phyloP scores from a whole-genome alignment of 2,888 invertebrate genomes.

The Cryptus armator region DNA sequence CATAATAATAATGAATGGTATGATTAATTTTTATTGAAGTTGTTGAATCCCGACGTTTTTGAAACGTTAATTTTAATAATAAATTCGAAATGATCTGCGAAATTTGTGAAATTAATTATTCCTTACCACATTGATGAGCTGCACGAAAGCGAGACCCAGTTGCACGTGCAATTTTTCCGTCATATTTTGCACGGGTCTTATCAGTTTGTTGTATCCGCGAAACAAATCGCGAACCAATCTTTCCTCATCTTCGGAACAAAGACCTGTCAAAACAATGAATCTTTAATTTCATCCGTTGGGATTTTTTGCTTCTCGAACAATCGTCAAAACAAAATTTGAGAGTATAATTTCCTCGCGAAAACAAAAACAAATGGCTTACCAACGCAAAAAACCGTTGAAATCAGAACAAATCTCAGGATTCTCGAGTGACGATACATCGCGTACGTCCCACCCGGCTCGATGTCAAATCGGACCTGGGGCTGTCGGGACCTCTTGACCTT shows the following conservation, averaged over 20 bases:
- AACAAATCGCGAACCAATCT: slow-evolving; percentile 97
- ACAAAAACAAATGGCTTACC: slow-evolving; percentile 74
- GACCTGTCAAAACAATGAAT: slow-evolving; percentile 82
- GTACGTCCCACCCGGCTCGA: background rate
- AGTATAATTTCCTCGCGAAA: background rate
- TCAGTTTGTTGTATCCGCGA: slow-evolving; percentile 99
- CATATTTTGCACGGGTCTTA: slow-evolving; percentile 98
- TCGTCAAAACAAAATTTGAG: background rate
- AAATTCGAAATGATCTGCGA: background rate
- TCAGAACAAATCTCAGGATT: slow-evolving; percentile 78
- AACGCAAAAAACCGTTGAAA: slow-evolving; percentile 80
- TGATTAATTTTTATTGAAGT: no score
- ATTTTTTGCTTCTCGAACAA: background rate
- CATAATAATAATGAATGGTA: no score
- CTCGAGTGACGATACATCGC: slow-evolving; percentile 78
- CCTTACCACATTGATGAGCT: slow-evolving; percentile 99
- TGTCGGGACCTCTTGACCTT: background rate
- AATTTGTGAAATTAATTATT: slow-evolving; percentile 59
- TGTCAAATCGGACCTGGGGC: background rate
- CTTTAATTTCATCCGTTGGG: background rate
- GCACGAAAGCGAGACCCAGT: slow-evolving; percentile 98
- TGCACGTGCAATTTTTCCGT: slow-evolving; percentile 98
- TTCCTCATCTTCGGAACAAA: slow-evolving; percentile 98
- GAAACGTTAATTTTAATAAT: no score
- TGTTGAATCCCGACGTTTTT: no score